Evolutionary conservation across 2,113 vertebrate species (phyloP).

Genomic region (Psammodynastes pulverulentus): DNA sequence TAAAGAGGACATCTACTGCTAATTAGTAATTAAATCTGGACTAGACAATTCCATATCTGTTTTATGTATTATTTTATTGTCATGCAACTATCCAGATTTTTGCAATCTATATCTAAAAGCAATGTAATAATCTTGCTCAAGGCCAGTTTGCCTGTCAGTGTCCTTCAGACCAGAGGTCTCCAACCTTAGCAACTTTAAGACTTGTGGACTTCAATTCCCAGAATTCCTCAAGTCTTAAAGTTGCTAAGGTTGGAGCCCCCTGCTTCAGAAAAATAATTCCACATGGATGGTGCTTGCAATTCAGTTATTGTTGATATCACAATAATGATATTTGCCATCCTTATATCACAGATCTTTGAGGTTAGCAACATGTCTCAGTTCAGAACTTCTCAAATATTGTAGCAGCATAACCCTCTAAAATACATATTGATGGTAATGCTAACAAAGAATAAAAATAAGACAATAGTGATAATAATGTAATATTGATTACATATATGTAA

Average conservation of each 20-base stretch:
- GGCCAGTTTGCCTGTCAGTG: background rate
- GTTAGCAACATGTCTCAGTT: background rate
- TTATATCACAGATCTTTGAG: background rate
- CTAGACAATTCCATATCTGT: background rate
- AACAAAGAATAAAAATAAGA: background rate
- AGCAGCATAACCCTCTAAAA: background rate
- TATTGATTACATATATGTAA: background rate
- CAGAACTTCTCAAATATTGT: background rate
- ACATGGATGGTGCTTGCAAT: background rate
- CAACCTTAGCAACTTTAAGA: too few species aligned
- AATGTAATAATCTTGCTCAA: background rate
- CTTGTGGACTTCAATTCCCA: too few species aligned
- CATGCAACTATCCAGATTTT: background rate
- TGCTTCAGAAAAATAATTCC: background rate
- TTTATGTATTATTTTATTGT: background rate
- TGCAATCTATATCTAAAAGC: background rate
- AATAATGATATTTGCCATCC: background rate
- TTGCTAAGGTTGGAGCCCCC: too few species aligned
- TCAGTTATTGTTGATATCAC: background rate
- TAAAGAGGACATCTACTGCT: background rate
- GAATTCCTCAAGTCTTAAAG: too few species aligned
- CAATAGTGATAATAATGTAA: background rate
- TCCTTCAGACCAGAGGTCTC: background rate
- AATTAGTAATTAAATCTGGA: background rate
- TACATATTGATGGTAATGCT: background rate